Percentiles rank a stretch among this genome's conserved stretches.
These are phyloP conservation scores for Corynorhinus townsendii DNA, from an alignment of 2,113 vertebrate genomes.

Conservation along the genomic window DNA sequence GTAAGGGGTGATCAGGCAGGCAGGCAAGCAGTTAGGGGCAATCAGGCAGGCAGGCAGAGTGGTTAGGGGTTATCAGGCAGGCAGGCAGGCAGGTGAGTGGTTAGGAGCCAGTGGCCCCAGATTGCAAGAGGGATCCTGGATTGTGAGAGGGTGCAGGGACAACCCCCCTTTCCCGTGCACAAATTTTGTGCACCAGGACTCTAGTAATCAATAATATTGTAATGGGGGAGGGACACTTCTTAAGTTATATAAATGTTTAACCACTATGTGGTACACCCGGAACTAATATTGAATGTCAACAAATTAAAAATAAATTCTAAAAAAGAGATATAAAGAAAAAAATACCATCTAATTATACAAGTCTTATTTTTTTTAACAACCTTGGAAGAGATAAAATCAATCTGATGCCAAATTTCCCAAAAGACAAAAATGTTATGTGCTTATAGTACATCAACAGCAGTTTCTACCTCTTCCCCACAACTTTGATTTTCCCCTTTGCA, in stretches of 20 bases:
- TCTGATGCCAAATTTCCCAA: not conserved
- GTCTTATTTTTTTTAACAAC: not conserved
- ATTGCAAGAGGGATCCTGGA: too few relatives aligned
- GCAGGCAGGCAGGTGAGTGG: too few relatives aligned
- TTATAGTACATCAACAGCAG: accelerated
- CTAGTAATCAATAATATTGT: not conserved
- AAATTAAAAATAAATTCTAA: not conserved
- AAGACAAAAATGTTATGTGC: not conserved
- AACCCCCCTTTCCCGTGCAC: too few relatives aligned
- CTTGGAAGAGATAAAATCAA: constrained; percentile 13
- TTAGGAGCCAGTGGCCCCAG: too few relatives aligned
- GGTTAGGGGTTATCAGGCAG: too few relatives aligned
- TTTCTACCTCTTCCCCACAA: not conserved
- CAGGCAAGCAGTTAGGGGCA: too few relatives aligned
- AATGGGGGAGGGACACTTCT: too few relatives aligned
- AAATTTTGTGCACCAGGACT: too few relatives aligned
- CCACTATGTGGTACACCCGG: not conserved
- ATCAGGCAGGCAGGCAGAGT: too few relatives aligned
- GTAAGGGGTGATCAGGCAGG: too few relatives aligned
- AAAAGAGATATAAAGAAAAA: not conserved
- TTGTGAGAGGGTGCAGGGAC: too few relatives aligned
- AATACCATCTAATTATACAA: not conserved
- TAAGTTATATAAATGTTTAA: not conserved
- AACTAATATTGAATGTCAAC: not conserved
- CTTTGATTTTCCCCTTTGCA: not conserved